A percentile compares a stretch with the other conserved stretches of the same genome.
phyloP scores from a whole-genome alignment of 2,797 vertebrate species.

The Coilia nasus region DNA sequence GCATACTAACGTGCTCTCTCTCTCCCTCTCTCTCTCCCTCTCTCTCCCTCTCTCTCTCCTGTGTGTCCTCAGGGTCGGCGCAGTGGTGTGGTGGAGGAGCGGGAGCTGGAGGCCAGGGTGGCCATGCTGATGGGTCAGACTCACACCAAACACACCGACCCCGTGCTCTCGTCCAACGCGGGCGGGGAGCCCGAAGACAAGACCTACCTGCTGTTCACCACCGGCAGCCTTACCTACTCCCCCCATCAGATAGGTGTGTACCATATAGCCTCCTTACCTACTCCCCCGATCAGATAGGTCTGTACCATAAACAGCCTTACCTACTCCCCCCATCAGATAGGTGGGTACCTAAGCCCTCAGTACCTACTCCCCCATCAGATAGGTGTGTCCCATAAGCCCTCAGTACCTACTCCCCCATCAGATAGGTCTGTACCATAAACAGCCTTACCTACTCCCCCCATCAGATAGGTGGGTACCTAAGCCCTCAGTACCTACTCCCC shows the following conservation, averaged over 20 bases:
- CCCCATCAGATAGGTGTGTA: conserved; percentile 94
- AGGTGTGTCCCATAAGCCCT: too few relatives aligned
- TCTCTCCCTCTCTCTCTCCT: neutral
- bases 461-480: too few relatives aligned
- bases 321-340: too few relatives aligned
- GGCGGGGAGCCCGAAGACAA: conserved; percentile 72
- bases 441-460: too few relatives aligned
- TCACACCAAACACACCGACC: conserved; percentile 79
- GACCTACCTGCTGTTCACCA: conserved; percentile 97
- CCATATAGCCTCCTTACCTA: conserved; percentile 88
- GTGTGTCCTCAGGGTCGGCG: conserved; percentile 67
- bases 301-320: too few relatives aligned
- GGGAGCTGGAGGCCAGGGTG: conserved; percentile 83
- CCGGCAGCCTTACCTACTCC: conserved; percentile 95
- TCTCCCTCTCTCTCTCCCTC: neutral
- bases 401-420: too few relatives aligned
- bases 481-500: too few relatives aligned
- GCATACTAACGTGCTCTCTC: too few relatives aligned
- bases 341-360: too few relatives aligned
- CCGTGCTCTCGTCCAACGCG: conserved; percentile 64
- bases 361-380: too few relatives aligned
- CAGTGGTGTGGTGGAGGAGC: conserved; percentile 66
- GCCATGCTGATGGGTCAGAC: conserved; percentile 83
- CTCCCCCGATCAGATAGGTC: conserved; percentile 81
- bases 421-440: too few relatives aligned